Conservation (phyloP, 2,888 invertebrate species). For the Phorcus lineatus region DNA sequence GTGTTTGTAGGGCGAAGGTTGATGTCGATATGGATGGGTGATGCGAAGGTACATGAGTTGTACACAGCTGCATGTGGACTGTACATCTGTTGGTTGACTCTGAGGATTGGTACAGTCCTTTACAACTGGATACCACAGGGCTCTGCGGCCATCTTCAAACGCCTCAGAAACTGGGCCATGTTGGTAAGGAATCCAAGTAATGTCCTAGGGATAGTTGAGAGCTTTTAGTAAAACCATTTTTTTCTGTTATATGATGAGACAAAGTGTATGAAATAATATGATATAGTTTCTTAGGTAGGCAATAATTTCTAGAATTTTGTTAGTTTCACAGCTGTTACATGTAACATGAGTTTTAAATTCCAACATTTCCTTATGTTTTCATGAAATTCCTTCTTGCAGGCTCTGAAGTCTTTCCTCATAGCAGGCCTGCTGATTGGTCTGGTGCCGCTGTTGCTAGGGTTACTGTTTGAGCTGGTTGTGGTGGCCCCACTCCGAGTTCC, state of each 20-base stretch:
- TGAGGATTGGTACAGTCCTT: slow-evolving; percentile 87
- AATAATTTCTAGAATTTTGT: too few relatives aligned
- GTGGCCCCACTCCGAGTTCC: slow-evolving; percentile 95
- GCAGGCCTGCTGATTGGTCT: slow-evolving; percentile 86
- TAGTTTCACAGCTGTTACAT: too few relatives aligned
- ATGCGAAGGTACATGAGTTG: slow-evolving; percentile 88
- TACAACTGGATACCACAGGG: slow-evolving; percentile 93
- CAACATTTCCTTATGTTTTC: too few relatives aligned
- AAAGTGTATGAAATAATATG: too few relatives aligned
- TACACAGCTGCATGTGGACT: slow-evolving; percentile 96
- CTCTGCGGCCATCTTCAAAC: slow-evolving; percentile 79
- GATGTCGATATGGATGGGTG: slow-evolving; percentile 90
- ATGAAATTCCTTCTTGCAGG: slow-evolving; percentile 71
- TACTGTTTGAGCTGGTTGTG: slow-evolving; percentile 90
- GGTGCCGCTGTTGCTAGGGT: slow-evolving; percentile 91
- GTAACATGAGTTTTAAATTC: too few relatives aligned
- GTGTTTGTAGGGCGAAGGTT: slow-evolving; percentile 92
- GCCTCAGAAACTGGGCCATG: slow-evolving; percentile 74
- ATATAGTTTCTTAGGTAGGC: too few relatives aligned
- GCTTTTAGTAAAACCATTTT: too few relatives aligned
- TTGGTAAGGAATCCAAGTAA: slow-evolving; percentile 70
- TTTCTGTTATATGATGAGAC: too few relatives aligned
- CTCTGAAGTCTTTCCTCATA: slow-evolving; percentile 85
- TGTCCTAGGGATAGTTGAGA: background rate
- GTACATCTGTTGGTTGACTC: slow-evolving; percentile 95